These are phyloP conservation scores for Sternotherus odoratus DNA, from an alignment of 2,797 vertebrate species.

Conservation along the genomic window DNA sequence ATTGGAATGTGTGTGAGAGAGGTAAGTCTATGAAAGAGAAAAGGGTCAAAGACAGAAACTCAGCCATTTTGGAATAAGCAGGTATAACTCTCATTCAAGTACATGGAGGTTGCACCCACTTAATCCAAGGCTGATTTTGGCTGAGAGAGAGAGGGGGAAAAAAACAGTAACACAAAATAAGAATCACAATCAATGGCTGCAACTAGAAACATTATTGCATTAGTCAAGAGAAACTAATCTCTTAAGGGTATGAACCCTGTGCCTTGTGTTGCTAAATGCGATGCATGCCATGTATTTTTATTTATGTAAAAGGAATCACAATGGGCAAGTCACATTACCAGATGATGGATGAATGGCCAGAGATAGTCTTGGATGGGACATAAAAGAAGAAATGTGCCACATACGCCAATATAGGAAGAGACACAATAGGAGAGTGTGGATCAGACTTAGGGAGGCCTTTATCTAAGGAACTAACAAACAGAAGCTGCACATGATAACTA, in stretches of 20 bases:
- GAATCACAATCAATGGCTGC: background rate
- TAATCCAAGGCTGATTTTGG: background rate
- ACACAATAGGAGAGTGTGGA: conserved; percentile 29
- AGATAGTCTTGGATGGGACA: conserved; percentile 58
- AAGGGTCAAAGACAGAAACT: background rate
- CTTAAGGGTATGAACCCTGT: background rate
- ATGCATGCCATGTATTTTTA: conserved; percentile 49
- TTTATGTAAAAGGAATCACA: conserved; percentile 54
- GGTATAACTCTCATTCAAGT: background rate
- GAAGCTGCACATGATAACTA: conserved; percentile 70
- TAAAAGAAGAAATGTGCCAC: conserved; percentile 61
- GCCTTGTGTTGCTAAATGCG: conserved; percentile 40
- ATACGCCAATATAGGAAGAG: conserved; percentile 47
- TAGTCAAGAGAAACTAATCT: conserved; percentile 29
- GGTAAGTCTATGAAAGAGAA: background rate
- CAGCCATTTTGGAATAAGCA: background rate
- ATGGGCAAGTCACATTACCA: conserved; percentile 39
- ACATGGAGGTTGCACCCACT: background rate
- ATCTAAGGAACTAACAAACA: conserved; percentile 74
- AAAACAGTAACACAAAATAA: background rate
- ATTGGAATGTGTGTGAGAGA: background rate
- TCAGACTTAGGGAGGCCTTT: conserved; percentile 60
- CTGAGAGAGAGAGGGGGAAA: background rate
- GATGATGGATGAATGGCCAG: conserved; percentile 46
- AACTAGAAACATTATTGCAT: conserved; percentile 25